Percentiles rank a stretch among this genome's conserved stretches.
Conservation (phyloP, 1,140 invertebrate species). For the Sycophila sp. region DNA sequence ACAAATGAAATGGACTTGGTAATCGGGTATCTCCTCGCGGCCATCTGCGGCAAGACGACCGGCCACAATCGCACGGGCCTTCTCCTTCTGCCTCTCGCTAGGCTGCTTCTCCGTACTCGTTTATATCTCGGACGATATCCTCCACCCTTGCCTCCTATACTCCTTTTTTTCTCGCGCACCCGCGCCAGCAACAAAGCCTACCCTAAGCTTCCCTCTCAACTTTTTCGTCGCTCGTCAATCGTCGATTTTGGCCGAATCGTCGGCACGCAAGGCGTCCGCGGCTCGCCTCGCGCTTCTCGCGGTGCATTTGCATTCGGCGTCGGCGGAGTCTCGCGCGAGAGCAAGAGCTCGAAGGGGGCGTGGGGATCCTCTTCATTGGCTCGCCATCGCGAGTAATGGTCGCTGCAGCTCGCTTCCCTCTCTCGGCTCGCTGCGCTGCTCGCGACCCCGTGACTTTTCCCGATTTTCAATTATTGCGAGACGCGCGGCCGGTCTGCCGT, state of each 20-base stretch:
- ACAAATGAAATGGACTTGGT: slow-evolving; percentile 67
- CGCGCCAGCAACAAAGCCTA: no score
- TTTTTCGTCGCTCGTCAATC: no score
- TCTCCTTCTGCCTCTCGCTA: slow-evolving; percentile 34
- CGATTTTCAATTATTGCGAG: slow-evolving; percentile 27
- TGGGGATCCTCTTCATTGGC: slow-evolving; percentile 66
- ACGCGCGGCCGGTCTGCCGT: background rate
- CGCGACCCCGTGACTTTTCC: slow-evolving; percentile 7
- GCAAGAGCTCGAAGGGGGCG: slow-evolving; percentile 61
- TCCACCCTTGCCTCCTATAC: slow-evolving; percentile 28
- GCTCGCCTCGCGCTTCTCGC: slow-evolving; percentile 27
- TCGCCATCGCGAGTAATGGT: slow-evolving; percentile 65
- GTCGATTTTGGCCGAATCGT: no score
- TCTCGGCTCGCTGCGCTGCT: background rate
- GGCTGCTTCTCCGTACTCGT: slow-evolving; percentile 62
- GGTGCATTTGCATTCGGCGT: no score
- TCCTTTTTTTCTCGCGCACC: slow-evolving; percentile 3
- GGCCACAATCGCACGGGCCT: background rate
- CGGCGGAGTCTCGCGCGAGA: slow-evolving; percentile 1
- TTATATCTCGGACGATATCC: slow-evolving; percentile 62
- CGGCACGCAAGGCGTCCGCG: slow-evolving; percentile 49
- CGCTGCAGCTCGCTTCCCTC: slow-evolving; percentile 48
- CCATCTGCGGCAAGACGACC: slow-evolving; percentile 54
- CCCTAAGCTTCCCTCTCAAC: no score
- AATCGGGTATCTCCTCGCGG: slow-evolving; percentile 63